Evolutionary conservation across 2,797 vertebrate species (phyloP).

Genomic region (Diplodus puntazzo): DNA sequence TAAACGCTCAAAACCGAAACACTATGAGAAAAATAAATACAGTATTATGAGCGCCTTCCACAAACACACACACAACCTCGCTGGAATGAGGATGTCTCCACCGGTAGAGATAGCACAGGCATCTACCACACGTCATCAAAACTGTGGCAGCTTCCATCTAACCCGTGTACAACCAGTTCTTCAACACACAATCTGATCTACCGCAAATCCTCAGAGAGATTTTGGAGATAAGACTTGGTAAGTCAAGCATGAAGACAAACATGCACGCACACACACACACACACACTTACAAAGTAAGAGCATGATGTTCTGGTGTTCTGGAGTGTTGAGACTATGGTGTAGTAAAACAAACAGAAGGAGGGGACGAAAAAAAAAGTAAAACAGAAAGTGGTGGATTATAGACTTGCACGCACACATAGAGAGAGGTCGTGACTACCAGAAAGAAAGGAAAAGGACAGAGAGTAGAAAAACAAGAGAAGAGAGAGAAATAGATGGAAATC

Average conservation of each 20-base stretch:
- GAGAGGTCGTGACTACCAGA: slow-evolving; percentile 4
- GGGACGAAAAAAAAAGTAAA: not conserved
- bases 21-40: not conserved
- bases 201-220: slow-evolving; percentile 32
- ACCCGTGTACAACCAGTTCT: slow-evolving; percentile 43
- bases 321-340: slow-evolving; percentile 33
- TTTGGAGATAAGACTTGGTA: slow-evolving; percentile 23
- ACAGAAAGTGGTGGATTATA: slow-evolving; percentile 33
- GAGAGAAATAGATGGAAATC: slow-evolving; percentile 28
- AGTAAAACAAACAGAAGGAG: slow-evolving; percentile 41
- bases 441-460: not conserved
- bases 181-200: slow-evolving; percentile 17
- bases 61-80: not conserved
- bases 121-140: slow-evolving; percentile 34
- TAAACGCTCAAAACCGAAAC: not conserved
- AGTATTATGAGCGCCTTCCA: not conserved
- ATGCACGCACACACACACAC: not conserved
- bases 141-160: slow-evolving; percentile 21
- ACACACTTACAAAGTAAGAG: not conserved
- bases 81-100: slow-evolving; percentile 41
- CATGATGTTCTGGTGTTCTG: slow-evolving; percentile 2
- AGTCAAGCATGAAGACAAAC: slow-evolving; percentile 3
- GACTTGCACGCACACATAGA: not conserved
- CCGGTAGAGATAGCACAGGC: slow-evolving; percentile 30
- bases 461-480: slow-evolving; percentile 3